phyloP scores from a whole-genome alignment of 2,888 invertebrate species.

The Creontiades dilutus region DNA sequence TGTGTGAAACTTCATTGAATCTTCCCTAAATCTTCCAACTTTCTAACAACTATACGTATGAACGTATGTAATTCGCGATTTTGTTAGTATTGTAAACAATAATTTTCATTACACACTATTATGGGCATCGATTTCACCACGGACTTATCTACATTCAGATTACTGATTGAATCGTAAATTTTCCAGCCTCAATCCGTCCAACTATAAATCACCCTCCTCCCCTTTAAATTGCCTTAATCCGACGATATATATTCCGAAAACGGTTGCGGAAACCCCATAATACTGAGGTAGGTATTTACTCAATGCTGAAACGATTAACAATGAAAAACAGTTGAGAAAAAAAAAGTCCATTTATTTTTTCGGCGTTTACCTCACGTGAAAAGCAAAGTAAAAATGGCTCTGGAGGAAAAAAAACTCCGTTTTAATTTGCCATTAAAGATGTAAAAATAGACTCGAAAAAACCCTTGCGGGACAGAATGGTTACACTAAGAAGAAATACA shows the following conservation, averaged over 20 bases:
- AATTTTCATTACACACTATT: no score
- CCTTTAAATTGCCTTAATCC: constrained; percentile 1
- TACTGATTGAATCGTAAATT: no score
- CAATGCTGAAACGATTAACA: constrained; percentile 56
- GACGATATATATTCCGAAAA: constrained; percentile 20
- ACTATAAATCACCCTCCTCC: background rate
- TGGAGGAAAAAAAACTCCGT: constrained; percentile 14
- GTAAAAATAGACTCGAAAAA: constrained; percentile 21
- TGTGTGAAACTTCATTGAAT: no score
- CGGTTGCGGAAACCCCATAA: constrained; percentile 14
- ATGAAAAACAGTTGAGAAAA: constrained; percentile 40
- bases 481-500: constrained; percentile 62
- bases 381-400: background rate
- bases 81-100: no score
- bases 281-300: constrained; percentile 61
- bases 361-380: constrained; percentile 7
- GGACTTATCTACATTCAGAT: no score
- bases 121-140: no score
- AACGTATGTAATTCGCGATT: no score
- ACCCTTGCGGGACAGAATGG: constrained; percentile 47
- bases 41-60: no score
- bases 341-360: constrained; percentile 12
- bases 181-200: no score
- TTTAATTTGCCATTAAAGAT: constrained; percentile 59
- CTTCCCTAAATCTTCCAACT: no score